A percentile compares a stretch with the other conserved stretches of the same genome.
phyloP scores from a whole-genome alignment of 2,888 invertebrate species.

The Panopea generosa region DNA sequence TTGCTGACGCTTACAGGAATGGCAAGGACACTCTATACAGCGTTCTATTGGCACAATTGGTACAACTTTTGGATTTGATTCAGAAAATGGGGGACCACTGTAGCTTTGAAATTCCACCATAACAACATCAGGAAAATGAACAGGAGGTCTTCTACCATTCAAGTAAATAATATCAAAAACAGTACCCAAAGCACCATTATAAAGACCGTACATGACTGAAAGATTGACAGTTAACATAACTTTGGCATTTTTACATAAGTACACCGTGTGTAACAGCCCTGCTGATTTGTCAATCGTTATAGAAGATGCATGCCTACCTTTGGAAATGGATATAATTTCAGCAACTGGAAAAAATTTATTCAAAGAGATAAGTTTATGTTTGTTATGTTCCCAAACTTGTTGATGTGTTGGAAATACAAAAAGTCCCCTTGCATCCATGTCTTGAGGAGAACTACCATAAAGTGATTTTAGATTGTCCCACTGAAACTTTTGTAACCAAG shows the following conservation, averaged over 20 bases:
- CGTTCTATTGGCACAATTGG: conserved; percentile 48
- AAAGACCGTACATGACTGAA: conserved; percentile 44
- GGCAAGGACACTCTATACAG: conserved; percentile 47
- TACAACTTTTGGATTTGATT: conserved; percentile 29
- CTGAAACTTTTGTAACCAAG: conserved; percentile 31
- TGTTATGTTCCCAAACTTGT: conserved; percentile 55
- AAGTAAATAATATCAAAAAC: conserved; percentile 51
- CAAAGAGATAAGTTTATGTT: conserved; percentile 7
- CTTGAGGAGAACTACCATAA: conserved; percentile 3
- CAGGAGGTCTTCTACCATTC: conserved; percentile 23
- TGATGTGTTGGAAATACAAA: conserved; percentile 39
- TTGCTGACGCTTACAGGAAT: conserved; percentile 42
- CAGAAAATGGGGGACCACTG: conserved; percentile 38
- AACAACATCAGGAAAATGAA: conserved; percentile 49
- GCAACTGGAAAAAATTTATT: conserved; percentile 42
- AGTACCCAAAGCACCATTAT: conserved; percentile 56
- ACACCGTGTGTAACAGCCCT: conserved; percentile 35
- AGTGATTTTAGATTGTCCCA: conserved; percentile 12
- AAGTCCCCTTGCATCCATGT: conserved; percentile 12
- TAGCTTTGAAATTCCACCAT: conserved; percentile 56
- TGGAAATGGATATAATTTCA: conserved; percentile 20
- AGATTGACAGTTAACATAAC: conserved; percentile 58
- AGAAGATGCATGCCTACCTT: conserved; percentile 6
- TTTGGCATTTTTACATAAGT: conserved; percentile 38
- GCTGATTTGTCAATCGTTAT: conserved; percentile 49